A percentile compares a stretch with the other conserved stretches of the same genome.
Conservation (phyloP, 2,888 invertebrate genomes). For the Coecobrya sp. region DNA sequence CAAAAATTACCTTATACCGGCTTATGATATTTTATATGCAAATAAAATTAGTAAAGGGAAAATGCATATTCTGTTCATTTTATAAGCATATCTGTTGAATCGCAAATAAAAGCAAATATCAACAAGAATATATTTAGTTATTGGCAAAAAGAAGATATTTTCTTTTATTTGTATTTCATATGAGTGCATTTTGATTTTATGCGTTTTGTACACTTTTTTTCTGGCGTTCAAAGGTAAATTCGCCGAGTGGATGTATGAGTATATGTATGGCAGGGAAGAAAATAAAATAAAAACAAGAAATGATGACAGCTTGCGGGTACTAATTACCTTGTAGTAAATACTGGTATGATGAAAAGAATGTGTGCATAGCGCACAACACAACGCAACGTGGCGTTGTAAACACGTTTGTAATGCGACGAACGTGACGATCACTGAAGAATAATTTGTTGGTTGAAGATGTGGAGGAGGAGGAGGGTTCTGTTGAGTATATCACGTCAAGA, state of each 20-base stretch:
- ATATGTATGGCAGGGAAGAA: neutral
- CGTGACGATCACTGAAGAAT: constrained; percentile 24
- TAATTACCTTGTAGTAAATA: constrained; percentile 55
- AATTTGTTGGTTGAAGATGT: neutral
- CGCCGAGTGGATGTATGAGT: too few species aligned
- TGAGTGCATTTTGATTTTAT: too few species aligned
- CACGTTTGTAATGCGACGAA: constrained; percentile 7
- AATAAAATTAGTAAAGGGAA: neutral
- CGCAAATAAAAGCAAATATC: too few species aligned
- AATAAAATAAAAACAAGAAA: neutral
- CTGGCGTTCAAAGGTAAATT: too few species aligned
- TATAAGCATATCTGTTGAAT: neutral
- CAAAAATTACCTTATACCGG: neutral
- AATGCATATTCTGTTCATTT: neutral
- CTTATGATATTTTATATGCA: neutral
- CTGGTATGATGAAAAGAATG: neutral
- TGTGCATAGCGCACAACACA: neutral
- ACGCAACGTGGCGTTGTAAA: too few species aligned
- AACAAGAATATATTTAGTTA: too few species aligned
- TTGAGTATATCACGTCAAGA: constrained; percentile 12
- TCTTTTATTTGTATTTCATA: neutral
- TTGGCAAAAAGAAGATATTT: too few species aligned
- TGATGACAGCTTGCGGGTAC: constrained; percentile 64
- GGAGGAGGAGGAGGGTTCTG: neutral
- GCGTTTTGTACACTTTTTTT: too few species aligned